Percentiles rank a stretch among this genome's conserved stretches.
phyloP scores from a whole-genome alignment of 2,888 invertebrate species.

The Tenthredo livida region DNA sequence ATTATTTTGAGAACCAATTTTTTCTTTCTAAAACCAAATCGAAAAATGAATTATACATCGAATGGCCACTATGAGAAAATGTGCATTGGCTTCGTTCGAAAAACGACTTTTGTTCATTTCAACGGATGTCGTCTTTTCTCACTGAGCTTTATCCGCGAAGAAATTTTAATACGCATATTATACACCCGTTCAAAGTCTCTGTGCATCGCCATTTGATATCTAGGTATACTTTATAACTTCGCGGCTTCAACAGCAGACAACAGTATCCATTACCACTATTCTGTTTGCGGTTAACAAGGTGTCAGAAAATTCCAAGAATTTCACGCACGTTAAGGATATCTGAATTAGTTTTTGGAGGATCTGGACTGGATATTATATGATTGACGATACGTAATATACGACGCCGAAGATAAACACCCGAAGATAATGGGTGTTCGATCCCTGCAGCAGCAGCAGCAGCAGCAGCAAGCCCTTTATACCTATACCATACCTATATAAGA shows the following conservation, averaged over 20 bases:
- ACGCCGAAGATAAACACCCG: slow-evolving; percentile 26
- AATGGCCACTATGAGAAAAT: too few relatives aligned
- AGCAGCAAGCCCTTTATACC: not conserved
- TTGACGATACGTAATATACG: slow-evolving; percentile 32
- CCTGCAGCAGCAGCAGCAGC: too few relatives aligned
- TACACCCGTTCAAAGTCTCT: not conserved
- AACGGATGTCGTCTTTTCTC: too few relatives aligned
- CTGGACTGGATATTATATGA: slow-evolving; percentile 38
- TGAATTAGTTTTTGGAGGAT: not conserved
- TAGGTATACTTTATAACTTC: not conserved
- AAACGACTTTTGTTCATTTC: too few relatives aligned
- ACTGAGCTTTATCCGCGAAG: too few relatives aligned
- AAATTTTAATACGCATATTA: too few relatives aligned
- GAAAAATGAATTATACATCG: not conserved
- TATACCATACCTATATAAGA: not conserved
- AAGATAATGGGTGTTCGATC: slow-evolving; percentile 44
- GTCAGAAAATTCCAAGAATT: not conserved
- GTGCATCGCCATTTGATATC: not conserved
- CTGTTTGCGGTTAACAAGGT: not conserved
- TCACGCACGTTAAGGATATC: not conserved
- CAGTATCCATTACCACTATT: not conserved
- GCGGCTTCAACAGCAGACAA: not conserved
- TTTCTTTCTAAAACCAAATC: not conserved
- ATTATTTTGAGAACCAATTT: not conserved
- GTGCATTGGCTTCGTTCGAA: too few relatives aligned